Percentiles rank a stretch among this genome's conserved stretches.
phyloP scores from a whole-genome alignment of 2,888 invertebrate genomes.

The Trissolcus japonicus region DNA sequence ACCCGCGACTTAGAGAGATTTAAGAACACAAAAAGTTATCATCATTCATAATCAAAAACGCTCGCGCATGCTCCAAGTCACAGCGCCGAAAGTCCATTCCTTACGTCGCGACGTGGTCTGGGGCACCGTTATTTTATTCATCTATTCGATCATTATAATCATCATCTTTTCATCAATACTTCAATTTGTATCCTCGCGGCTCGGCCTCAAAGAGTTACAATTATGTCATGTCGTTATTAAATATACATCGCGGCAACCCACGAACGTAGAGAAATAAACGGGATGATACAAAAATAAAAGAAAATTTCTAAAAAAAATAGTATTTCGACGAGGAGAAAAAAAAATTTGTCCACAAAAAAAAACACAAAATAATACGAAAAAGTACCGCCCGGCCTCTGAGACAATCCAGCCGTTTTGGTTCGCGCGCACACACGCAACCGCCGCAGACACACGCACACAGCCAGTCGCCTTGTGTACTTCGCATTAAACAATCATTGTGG shows the following conservation, averaged over 20 bases:
- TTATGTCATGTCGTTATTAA: conserved; percentile 19
- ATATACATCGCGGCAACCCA: conserved; percentile 32
- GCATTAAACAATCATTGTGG: conserved; percentile 24
- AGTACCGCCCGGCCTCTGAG: conserved; percentile 48
- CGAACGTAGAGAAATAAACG: conserved; percentile 24
- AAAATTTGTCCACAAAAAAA: conserved; percentile 12
- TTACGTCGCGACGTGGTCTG: conserved; percentile 28
- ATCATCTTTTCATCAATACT: conserved; percentile 4
- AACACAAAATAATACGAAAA: conserved; percentile 23
- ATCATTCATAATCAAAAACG: not conserved
- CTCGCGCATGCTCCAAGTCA: conserved; percentile 40
- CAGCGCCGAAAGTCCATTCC: conserved; percentile 43
- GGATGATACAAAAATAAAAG: conserved; percentile 38
- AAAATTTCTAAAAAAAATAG: conserved; percentile 25
- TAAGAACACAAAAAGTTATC: no score
- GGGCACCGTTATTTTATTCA: conserved; percentile 36
- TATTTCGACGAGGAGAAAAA: conserved; percentile 4
- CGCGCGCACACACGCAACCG: not conserved
- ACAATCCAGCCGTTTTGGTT: conserved; percentile 28
- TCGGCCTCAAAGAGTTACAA: conserved; percentile 28
- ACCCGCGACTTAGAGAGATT: no score
- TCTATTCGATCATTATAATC: not conserved
- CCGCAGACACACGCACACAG: not conserved
- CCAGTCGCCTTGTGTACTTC: not conserved
- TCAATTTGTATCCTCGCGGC: conserved; percentile 24